Conservation (phyloP, 1,140 invertebrate species). For the Formica exsecta region DNA sequence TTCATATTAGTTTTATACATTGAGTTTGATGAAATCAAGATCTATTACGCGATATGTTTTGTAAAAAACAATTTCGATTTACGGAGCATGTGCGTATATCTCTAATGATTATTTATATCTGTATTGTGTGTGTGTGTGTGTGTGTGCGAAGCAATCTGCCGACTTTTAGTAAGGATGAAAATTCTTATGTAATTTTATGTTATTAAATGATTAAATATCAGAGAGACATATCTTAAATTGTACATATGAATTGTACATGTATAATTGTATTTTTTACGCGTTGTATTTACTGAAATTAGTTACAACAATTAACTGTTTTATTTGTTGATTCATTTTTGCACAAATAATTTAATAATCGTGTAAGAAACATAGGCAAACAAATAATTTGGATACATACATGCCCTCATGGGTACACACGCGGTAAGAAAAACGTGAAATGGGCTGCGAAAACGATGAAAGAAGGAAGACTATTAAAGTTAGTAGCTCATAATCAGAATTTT, state of each 20-base stretch:
- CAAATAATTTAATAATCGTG: neutral
- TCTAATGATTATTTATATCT: neutral
- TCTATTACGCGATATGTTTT: conserved; percentile 4
- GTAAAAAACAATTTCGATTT: conserved; percentile 2
- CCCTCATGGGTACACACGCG: too few species aligned
- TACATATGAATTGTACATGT: neutral
- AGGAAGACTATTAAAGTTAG: too few species aligned
- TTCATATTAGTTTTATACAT: too few species aligned
- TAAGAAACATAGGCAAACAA: neutral
- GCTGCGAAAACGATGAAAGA: too few species aligned
- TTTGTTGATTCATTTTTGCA: neutral
- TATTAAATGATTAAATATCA: neutral
- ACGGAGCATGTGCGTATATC: neutral
- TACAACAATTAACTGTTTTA: neutral
- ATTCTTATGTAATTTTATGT: neutral
- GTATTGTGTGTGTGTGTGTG: too few species aligned
- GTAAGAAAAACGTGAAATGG: too few species aligned
- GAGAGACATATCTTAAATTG: neutral
- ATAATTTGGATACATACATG: too few species aligned
- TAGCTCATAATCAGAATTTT: too few species aligned
- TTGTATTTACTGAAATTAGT: neutral
- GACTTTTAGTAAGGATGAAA: neutral
- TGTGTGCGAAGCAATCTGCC: neutral
- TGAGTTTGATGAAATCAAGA: conserved; percentile 41
- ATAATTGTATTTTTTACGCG: neutral